Evolutionary conservation across 1,140 invertebrate species (phyloP).

Genomic region (Musca vetustissima): DNA sequence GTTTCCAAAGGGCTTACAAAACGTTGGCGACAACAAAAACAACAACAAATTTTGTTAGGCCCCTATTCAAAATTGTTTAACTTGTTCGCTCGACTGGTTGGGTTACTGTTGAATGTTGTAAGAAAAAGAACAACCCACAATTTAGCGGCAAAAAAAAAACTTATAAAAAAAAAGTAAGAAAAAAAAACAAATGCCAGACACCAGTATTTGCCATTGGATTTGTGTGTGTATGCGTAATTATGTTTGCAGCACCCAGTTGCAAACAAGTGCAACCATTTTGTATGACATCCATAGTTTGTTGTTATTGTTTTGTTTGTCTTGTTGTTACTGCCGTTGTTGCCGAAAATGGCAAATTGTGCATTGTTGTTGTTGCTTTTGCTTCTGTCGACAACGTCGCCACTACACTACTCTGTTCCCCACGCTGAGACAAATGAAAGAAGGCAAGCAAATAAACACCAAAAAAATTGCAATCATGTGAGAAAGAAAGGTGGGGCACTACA

Average conservation of each 20-base stretch:
- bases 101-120: too few species aligned
- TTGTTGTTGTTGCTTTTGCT: not conserved
- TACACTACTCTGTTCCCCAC: not conserved
- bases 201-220: not conserved
- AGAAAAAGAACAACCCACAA: slow-evolving; percentile 16
- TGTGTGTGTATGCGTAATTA: not conserved
- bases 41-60: too few species aligned
- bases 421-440: not conserved
- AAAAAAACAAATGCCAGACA: not conserved
- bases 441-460: not conserved
- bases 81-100: too few species aligned
- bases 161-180: too few species aligned
- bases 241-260: slow-evolving; percentile 27
- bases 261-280: slow-evolving; percentile 55
- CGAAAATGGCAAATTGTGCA: too few species aligned
- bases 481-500: not conserved
- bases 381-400: not conserved
- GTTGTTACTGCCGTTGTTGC: too few species aligned
- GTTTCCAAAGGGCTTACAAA: too few species aligned
- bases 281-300: slow-evolving; percentile 45
- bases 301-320: too few species aligned
- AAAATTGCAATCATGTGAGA: not conserved
- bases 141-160: not conserved
- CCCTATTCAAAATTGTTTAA: too few species aligned
- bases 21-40: too few species aligned